Evolutionary conservation across 2,113 vertebrate species (phyloP).

Genomic region (Piliocolobus tephrosceles): DNA sequence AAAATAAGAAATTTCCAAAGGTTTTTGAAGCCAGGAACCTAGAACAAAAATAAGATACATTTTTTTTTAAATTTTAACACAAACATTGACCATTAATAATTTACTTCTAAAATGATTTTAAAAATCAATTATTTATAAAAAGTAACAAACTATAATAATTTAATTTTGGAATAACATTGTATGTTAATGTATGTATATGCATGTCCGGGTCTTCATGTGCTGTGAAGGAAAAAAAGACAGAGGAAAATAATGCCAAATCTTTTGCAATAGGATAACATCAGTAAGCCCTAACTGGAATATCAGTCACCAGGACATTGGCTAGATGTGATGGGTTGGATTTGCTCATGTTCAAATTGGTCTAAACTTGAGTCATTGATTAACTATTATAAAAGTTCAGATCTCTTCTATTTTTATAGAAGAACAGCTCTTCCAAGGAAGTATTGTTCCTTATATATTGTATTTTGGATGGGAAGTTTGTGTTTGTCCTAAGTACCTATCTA

Average conservation of each 20-base stretch:
- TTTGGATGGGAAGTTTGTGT: background rate
- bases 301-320: background rate
- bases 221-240: background rate
- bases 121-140: background rate
- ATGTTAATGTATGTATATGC: background rate
- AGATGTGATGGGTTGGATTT: background rate
- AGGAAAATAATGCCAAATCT: background rate
- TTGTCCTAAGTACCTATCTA: background rate
- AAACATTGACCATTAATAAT: background rate
- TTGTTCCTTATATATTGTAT: background rate
- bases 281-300: background rate
- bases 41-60: background rate
- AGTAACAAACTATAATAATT: background rate
- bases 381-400: background rate
- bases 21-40: background rate
- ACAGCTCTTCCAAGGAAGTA: background rate
- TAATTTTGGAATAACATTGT: background rate
- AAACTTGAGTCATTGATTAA: background rate
- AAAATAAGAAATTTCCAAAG: background rate
- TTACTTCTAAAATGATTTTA: background rate
- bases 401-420: background rate
- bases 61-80: background rate
- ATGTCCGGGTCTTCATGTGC: background rate
- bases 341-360: background rate
- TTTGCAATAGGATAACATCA: background rate